phyloP scores from a whole-genome alignment of 2,113 vertebrate genomes.

The Passer montanus region DNA sequence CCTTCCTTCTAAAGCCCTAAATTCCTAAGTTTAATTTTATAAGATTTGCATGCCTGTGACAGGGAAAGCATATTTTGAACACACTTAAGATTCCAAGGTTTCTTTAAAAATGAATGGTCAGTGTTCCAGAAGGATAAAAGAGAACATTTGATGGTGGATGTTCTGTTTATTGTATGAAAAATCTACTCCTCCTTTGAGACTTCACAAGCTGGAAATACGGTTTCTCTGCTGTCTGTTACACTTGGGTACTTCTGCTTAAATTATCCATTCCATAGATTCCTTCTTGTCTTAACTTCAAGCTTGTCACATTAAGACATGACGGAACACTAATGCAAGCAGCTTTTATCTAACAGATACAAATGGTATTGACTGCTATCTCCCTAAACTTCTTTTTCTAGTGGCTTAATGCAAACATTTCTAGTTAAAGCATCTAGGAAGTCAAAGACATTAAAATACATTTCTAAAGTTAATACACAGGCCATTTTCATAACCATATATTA shows the following conservation, averaged over 20 bases:
- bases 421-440: background rate
- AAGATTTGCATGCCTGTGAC: background rate
- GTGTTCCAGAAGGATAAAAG: background rate
- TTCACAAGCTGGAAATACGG: constrained; percentile 16
- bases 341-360: constrained; percentile 43
- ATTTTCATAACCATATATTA: background rate
- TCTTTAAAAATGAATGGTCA: background rate
- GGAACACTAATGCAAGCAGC: constrained; percentile 9
- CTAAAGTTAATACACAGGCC: background rate
- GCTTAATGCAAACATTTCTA: constrained; percentile 9
- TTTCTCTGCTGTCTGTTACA: background rate
- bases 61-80: background rate
- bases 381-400: background rate
- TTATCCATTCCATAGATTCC: constrained; percentile 7
- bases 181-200: background rate
- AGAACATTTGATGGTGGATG: background rate
- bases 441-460: background rate
- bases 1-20: background rate
- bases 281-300: constrained; percentile 21
- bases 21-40: background rate
- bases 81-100: background rate
- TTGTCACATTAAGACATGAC: constrained; percentile 44
- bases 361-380: background rate
- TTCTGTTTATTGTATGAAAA: constrained; percentile 2
- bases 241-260: constrained; percentile 41